A percentile compares a stretch with the other conserved stretches of the same genome.
phyloP scores from a whole-genome alignment of 2,113 vertebrate species.

The Rissa tridactyla region DNA sequence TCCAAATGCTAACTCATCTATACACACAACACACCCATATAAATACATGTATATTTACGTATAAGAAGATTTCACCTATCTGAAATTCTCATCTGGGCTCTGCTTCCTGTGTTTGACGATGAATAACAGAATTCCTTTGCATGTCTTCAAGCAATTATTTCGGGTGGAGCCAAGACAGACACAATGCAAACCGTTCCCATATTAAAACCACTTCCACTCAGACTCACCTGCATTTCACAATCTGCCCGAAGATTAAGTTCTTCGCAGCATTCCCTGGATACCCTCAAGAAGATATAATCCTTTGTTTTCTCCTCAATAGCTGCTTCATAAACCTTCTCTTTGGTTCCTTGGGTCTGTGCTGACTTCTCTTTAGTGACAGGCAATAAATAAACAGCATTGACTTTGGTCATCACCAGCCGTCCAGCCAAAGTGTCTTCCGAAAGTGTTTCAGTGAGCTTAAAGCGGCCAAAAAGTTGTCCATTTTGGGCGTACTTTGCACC shows the following conservation, averaged over 20 bases:
- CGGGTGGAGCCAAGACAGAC: background rate
- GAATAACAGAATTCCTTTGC: background rate
- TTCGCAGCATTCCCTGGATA: slow-evolving; percentile 95
- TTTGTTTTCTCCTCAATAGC: slow-evolving; percentile 99
- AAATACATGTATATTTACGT: background rate
- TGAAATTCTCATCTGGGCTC: background rate
- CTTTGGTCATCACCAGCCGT: slow-evolving; percentile 98
- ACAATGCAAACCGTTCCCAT: background rate
- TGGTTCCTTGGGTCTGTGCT: slow-evolving; percentile 87
- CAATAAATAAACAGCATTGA: slow-evolving; percentile 94
- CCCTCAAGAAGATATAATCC: slow-evolving; percentile 97
- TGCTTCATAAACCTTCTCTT: slow-evolving; percentile 97
- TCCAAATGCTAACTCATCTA: background rate
- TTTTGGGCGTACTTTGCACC: slow-evolving; percentile 98
- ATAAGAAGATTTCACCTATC: background rate
- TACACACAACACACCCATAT: background rate
- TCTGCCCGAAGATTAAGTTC: slow-evolving; percentile 91
- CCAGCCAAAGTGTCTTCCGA: slow-evolving; percentile 98
- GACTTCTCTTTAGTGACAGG: slow-evolving; percentile 87
- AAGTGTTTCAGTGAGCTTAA: slow-evolving; percentile 96
- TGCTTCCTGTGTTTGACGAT: background rate
- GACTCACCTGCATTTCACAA: slow-evolving; percentile 89
- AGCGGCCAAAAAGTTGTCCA: slow-evolving; percentile 96
- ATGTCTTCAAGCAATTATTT: background rate
- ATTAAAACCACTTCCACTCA: background rate